Evolutionary conservation across 2,113 vertebrate species (phyloP).

Genomic region (Tiliqua scincoides): DNA sequence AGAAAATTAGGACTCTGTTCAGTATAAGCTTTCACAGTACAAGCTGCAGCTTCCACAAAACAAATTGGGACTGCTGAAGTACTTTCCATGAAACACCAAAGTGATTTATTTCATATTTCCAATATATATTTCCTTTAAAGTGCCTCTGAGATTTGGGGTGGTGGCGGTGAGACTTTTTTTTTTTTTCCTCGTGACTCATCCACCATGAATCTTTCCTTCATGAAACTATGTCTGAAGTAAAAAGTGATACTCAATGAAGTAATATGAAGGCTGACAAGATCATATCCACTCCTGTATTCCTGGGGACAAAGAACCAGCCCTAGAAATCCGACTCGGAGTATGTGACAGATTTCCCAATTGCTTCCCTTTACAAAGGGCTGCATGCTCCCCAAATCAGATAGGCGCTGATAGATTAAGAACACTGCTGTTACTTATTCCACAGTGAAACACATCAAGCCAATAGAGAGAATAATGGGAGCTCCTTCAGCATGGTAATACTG

Average conservation of each 20-base stretch:
- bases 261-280: constrained; percentile 47
- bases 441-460: constrained; percentile 3
- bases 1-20: neutral
- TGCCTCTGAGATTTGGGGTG: constrained; percentile 36
- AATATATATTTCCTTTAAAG: constrained; percentile 48
- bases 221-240: constrained; percentile 64
- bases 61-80: constrained; percentile 48
- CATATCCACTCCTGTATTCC: constrained; percentile 25
- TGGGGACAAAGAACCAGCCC: neutral
- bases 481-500: constrained; percentile 11
- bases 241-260: constrained; percentile 63
- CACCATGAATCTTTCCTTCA: constrained; percentile 52
- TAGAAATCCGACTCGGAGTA: constrained; percentile 9
- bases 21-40: constrained; percentile 39
- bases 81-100: constrained; percentile 54
- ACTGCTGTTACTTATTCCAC: neutral
- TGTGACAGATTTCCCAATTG: neutral
- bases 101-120: constrained; percentile 16
- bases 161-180: neutral
- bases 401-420: constrained; percentile 10
- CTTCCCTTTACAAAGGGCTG: neutral
- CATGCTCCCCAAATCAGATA: neutral
- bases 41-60: constrained; percentile 37
- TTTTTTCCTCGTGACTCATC: constrained; percentile 63
- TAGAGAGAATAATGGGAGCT: neutral